Evolutionary conservation across 2,888 invertebrate species (phyloP), one percentile per base, ranked within the genome.

Genomic region (Didymodactylos carnosus): DNA sequence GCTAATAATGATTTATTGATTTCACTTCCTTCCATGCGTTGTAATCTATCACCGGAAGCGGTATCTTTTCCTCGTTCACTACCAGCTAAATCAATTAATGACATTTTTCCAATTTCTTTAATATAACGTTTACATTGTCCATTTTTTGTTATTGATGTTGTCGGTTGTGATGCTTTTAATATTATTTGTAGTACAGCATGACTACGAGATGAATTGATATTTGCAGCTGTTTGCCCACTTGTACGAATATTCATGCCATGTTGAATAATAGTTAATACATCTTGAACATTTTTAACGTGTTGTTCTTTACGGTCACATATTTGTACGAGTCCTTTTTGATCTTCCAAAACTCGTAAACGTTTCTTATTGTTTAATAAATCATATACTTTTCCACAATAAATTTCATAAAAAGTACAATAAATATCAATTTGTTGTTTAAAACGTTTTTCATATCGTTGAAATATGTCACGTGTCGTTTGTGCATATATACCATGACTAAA

Each of bases 31-130:
- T 94, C 94, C 91, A 93, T 92, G 79, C 93, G 80, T 13, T 94
- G 94, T 86, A 94, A 93, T 76, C 94, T 85, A 85, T 97, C 93
- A 76, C 94, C 90, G 80, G 94, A 93, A 49, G 92, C 92, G 43
- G 97, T 98, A 85, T 98, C 97, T 39, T 95, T 97, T 75, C 98
- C 98, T 79, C 98, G 88, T 86, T 98, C 98, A 86, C 98, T 98
- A 77, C 97, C 94, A 70, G 86, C 86, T 78, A 86, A 79, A 79
- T 98, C 98, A 82, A 98, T 97, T 77, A 98, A 88, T 25, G 95
- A 97, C 85, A 98, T 97, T 86, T 98, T 98, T 71, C 98, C 97
- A 85, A 94, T 90, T 46, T 83, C 73, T 76, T 53, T 53, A 27
- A 53, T 53, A 29, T 29, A 35, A 39, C 80, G 81, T 29, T 29